A percentile compares a stretch with the other conserved stretches of the same genome.
Conservation (phyloP, 2,888 invertebrate species). For the Amorpha juglandis region DNA sequence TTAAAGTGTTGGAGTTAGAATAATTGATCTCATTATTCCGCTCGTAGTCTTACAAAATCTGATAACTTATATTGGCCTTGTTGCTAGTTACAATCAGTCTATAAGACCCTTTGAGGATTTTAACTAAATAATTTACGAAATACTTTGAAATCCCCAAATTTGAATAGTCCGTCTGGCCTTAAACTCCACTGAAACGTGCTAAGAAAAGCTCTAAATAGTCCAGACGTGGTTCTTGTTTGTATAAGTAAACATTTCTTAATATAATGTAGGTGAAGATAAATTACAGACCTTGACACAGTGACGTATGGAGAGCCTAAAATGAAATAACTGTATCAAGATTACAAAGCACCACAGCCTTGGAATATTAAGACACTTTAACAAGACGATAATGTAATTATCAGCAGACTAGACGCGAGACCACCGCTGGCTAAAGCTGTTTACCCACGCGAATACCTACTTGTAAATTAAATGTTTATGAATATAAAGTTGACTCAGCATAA, state of each 20-base stretch:
- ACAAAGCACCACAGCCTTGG: slow-evolving; percentile 2
- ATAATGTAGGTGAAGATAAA: neutral
- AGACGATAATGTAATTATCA: slow-evolving; percentile 22
- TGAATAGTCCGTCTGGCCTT: neutral
- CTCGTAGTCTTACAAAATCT: too few relatives aligned
- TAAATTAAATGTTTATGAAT: neutral
- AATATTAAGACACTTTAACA: slow-evolving; percentile 19
- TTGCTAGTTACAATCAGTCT: too few relatives aligned
- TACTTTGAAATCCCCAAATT: neutral
- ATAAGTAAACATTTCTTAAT: neutral
- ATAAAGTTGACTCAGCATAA: too few relatives aligned
- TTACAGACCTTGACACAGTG: neutral
- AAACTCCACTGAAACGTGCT: neutral
- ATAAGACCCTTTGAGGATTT: neutral
- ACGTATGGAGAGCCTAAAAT: slow-evolving; percentile 3
- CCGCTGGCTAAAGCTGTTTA: neutral
- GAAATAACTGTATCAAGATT: slow-evolving; percentile 2
- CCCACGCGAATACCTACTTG: neutral
- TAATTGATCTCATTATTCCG: too few relatives aligned
- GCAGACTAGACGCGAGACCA: slow-evolving; percentile 8
- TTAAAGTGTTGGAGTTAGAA: too few relatives aligned
- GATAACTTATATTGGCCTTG: too few relatives aligned
- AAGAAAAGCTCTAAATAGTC: neutral
- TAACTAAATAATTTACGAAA: neutral
- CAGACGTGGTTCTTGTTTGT: neutral